A percentile compares a stretch with the other conserved stretches of the same genome.
Evolutionary conservation across 2,888 invertebrate species (phyloP).

Genomic region (Anorthoa munda): DNA sequence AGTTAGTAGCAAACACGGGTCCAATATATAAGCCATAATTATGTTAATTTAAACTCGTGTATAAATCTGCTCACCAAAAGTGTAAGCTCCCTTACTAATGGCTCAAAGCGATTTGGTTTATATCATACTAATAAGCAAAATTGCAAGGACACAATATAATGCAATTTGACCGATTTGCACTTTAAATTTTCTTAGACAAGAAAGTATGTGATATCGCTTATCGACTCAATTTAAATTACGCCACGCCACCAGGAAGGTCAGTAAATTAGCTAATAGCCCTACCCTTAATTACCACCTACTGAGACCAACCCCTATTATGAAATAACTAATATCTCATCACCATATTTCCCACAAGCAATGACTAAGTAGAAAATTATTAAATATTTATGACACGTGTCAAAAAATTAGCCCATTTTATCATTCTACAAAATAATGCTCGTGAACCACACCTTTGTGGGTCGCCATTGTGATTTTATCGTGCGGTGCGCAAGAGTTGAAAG

Average conservation of each 20-base stretch:
- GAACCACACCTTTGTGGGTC: conserved; percentile 62
- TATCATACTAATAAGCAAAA: too few relatives aligned
- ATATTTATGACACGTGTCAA: conserved; percentile 77
- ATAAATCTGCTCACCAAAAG: not conserved
- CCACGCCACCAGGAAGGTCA: too few relatives aligned
- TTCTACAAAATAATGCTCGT: conserved; percentile 44
- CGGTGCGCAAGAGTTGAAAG: conserved; percentile 56
- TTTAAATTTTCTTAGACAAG: too few relatives aligned
- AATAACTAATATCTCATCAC: conserved; percentile 62
- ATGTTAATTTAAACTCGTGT: too few relatives aligned
- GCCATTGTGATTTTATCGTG: conserved; percentile 48
- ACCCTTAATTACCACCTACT: conserved; percentile 48
- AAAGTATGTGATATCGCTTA: too few relatives aligned
- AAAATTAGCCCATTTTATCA: conserved; percentile 73
- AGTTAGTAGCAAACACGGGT: too few relatives aligned
- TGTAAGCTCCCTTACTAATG: too few relatives aligned
- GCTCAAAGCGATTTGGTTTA: too few relatives aligned
- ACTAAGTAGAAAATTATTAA: conserved; percentile 76
- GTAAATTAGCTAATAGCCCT: not conserved
- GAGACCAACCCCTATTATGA: conserved; percentile 26
- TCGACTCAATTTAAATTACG: too few relatives aligned
- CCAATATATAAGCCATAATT: too few relatives aligned
- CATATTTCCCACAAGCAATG: conserved; percentile 79
- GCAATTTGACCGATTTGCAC: too few relatives aligned
- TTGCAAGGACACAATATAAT: too few relatives aligned